Evolutionary conservation across 2,888 invertebrate species (phyloP).

Genomic region (Acrobasis suavella): DNA sequence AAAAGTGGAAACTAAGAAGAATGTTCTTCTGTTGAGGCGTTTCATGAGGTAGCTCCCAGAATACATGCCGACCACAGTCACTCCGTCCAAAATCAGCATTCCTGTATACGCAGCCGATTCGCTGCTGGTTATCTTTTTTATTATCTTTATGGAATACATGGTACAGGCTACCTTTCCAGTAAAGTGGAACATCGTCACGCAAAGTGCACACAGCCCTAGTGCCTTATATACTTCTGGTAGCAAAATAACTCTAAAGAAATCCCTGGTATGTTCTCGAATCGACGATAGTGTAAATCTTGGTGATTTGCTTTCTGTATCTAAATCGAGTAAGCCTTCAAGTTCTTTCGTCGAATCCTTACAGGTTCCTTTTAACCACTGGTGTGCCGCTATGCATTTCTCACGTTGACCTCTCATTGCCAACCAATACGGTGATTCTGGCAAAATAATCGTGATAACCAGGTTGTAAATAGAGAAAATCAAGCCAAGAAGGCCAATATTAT

Average conservation of each 20-base stretch:
- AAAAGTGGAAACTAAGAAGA: slow-evolving; percentile 31
- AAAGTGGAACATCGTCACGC: slow-evolving; percentile 2
- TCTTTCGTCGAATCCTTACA: slow-evolving; percentile 32
- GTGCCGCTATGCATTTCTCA: slow-evolving; percentile 36
- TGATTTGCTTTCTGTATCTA: slow-evolving; percentile 36
- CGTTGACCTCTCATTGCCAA: slow-evolving; percentile 33
- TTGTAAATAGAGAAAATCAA: slow-evolving; percentile 33
- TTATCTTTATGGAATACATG: slow-evolving; percentile 37
- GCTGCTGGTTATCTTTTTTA: slow-evolving; percentile 36
- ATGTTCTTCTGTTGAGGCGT: slow-evolving; percentile 28
- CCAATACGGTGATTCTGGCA: slow-evolving; percentile 37
- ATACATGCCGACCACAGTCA: slow-evolving; percentile 37
- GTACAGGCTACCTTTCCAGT: slow-evolving; percentile 35
- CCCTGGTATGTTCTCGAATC: slow-evolving; percentile 27
- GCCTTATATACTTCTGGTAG: slow-evolving; percentile 31
- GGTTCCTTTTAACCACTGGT: slow-evolving; percentile 38
- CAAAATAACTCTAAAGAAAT: slow-evolving; percentile 26
- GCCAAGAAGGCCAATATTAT: slow-evolving; percentile 28
- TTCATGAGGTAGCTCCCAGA: slow-evolving; percentile 35
- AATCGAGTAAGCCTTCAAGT: slow-evolving; percentile 34
- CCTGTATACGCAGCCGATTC: slow-evolving; percentile 32
- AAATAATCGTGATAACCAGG: slow-evolving; percentile 25
- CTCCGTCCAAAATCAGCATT: slow-evolving; percentile 33
- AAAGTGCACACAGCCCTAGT: slow-evolving; percentile 29
- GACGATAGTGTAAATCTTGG: not conserved